phyloP scores from a whole-genome alignment of 2,797 vertebrate genomes.

The Periophthalmus magnuspinnatus region DNA sequence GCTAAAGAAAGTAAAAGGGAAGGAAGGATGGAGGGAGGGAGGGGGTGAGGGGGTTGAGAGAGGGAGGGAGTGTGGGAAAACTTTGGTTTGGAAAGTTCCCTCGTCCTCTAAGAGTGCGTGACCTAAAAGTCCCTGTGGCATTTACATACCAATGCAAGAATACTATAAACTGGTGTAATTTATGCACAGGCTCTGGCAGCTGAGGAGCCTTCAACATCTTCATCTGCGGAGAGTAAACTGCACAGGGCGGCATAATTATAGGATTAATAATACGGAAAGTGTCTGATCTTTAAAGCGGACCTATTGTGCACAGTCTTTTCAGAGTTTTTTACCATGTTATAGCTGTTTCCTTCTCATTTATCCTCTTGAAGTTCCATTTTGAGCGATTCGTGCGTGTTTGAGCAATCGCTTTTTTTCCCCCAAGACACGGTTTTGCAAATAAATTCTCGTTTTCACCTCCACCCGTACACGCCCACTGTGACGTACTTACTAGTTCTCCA shows the following conservation, averaged over 20 bases:
- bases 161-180: constrained; percentile 50
- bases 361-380: too few species aligned
- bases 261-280: constrained; percentile 8
- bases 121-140: constrained; percentile 51
- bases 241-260: constrained; percentile 11
- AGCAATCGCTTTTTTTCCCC: too few species aligned
- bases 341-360: too few species aligned
- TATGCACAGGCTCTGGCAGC: constrained; percentile 27
- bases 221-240: constrained; percentile 8
- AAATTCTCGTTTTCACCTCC: too few species aligned
- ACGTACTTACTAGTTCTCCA: too few species aligned
- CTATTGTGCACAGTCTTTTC: too few species aligned
- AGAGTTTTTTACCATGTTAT: too few species aligned
- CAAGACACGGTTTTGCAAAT: too few species aligned
- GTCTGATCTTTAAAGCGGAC: background rate
- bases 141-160: constrained; percentile 77
- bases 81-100: constrained; percentile 47
- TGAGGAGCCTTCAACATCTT: constrained; percentile 9
- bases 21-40: constrained; percentile 24
- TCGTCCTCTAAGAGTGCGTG: constrained; percentile 58
- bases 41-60: constrained; percentile 28
- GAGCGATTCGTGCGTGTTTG: too few species aligned
- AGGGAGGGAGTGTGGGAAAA: constrained; percentile 71
- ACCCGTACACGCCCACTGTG: too few species aligned
- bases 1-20: constrained; percentile 48